These are phyloP conservation scores for Tympanoctomys barrerae DNA, from an alignment of 2,797 vertebrate species.

Conservation along the genomic window DNA sequence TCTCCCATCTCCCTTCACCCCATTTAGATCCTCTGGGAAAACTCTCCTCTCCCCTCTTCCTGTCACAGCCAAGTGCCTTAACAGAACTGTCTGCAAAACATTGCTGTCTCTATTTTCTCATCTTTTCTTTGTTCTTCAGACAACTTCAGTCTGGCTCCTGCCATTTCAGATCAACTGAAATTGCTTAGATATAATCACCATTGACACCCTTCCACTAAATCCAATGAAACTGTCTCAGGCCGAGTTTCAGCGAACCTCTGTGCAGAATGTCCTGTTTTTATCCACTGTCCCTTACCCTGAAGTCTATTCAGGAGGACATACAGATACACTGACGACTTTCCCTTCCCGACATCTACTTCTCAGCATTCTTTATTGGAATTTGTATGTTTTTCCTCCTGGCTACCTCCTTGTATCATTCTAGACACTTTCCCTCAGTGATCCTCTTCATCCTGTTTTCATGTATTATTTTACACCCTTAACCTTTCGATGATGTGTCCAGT, in stretches of 20 bases:
- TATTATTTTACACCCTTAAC: neutral
- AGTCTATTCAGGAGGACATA: neutral
- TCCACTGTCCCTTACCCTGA: neutral
- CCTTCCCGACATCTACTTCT: neutral
- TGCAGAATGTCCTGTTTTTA: neutral
- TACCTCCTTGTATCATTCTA: neutral
- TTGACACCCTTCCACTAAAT: slow-evolving; percentile 25
- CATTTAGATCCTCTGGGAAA: neutral
- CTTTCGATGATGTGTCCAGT: neutral
- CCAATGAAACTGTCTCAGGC: neutral
- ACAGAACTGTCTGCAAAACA: neutral
- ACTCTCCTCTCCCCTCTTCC: neutral
- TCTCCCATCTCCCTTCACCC: neutral
- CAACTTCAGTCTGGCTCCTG: neutral
- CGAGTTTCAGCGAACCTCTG: neutral
- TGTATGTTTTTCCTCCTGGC: neutral
- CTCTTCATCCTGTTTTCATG: neutral
- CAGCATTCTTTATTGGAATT: neutral
- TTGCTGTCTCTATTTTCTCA: neutral
- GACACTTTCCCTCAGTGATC: neutral
- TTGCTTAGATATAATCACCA: slow-evolving; percentile 30
- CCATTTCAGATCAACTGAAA: neutral
- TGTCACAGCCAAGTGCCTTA: neutral
- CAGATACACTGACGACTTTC: accelerated
- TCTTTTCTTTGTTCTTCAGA: slow-evolving; percentile 20